Base-by-base conservation (phyloP, 2,797 vertebrate species). In the Myotis planiceps region DNA sequence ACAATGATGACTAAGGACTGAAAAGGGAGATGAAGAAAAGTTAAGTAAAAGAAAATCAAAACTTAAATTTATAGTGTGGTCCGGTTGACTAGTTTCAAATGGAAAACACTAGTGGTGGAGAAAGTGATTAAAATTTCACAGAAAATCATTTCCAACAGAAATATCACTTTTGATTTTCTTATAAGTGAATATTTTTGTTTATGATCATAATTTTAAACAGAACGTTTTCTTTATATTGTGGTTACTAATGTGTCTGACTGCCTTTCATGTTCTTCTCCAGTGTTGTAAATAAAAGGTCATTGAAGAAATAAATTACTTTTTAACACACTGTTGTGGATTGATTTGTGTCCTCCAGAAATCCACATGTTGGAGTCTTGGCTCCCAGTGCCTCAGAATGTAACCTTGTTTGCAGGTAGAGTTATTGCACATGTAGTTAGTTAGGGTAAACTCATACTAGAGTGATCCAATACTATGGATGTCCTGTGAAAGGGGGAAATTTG, bases 41-140 rank as follows among this genome's bases (percentile, higher is more conserved):
- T 74, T 95, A 79, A 80, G 25, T 55, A 27, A 95, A 75, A 10
- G n/a, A 84, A 94, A 95, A 92, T 78, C 71, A n/a, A 95, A 94
- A 68, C 21, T 68, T 75, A 53, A 29, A 69, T 89, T 89, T 87
- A 75, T 13, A 47, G 4, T 58, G 39, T 85, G 66, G 16, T 55
- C 51, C 18, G 47, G 5, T 42, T 72, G 75, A 88, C 81, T 68
- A 27, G 39, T 93, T 96, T 96, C 45, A 39, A 89, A 63, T 42
- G 72, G 66, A 45, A 68, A 88, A 76, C 74, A 21, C 2, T 1
- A 32, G 5, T 27, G 1, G 2, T 76, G 3, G 60, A 69, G 34
- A 93, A 78, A 88, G 19, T 42, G 45, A 18, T 74, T 85, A 58
- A 47, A 66, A 66, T 78, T 79, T 82, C 60, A 76, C 34, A 32